phyloP scores from a whole-genome alignment of 2,797 vertebrate genomes.

The Manis javanica region DNA sequence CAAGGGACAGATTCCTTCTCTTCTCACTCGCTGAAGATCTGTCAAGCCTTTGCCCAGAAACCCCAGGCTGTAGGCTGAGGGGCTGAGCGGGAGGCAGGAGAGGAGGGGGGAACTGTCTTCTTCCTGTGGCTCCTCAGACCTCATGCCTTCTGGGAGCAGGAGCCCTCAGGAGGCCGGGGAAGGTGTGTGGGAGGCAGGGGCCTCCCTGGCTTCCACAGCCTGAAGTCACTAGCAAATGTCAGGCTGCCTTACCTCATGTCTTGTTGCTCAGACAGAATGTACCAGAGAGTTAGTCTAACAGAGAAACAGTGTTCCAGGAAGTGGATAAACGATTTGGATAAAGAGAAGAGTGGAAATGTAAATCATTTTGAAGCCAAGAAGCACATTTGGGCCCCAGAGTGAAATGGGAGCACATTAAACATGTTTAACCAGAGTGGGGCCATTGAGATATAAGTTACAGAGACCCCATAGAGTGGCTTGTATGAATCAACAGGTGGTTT shows the following conservation, averaged over 20 bases:
- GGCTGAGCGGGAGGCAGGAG: background rate
- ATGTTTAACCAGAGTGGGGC: background rate
- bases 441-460: background rate
- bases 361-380: background rate
- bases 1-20: background rate
- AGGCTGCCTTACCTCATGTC: background rate
- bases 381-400: background rate
- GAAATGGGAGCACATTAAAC: rapidly evolving
- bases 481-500: background rate
- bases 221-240: background rate
- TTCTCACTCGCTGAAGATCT: background rate
- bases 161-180: background rate
- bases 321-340: background rate
- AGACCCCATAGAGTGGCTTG: background rate
- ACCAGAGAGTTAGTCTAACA: background rate
- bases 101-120: background rate
- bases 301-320: background rate
- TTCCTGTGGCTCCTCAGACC: background rate
- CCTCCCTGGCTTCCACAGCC: background rate
- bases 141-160: background rate
- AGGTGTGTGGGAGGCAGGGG: background rate
- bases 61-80: background rate
- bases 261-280: background rate
- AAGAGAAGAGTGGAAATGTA: background rate
- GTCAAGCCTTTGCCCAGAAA: background rate